Evolutionary conservation across 2,888 invertebrate genomes (phyloP).

Genomic region (Lottia scabra): DNA sequence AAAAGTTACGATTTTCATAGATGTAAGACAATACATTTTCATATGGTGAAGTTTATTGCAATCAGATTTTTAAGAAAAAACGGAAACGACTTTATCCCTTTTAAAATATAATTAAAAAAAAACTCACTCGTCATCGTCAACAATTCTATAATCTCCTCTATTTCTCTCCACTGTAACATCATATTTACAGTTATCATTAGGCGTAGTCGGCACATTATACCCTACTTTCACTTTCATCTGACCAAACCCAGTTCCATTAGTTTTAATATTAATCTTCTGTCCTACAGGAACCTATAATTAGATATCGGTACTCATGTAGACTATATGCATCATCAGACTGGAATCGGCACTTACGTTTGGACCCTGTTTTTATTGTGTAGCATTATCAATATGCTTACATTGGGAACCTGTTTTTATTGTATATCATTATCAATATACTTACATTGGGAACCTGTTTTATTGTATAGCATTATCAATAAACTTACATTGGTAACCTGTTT

Average conservation of each 20-base stretch:
- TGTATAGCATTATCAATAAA: not conserved
- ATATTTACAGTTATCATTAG: constrained; percentile 28
- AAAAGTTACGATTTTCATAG: too few species aligned
- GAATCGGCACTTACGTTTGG: constrained; percentile 29
- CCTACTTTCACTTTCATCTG: constrained; percentile 33
- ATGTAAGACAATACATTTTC: too few species aligned
- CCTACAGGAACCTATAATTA: constrained; percentile 30
- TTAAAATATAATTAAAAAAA: too few species aligned
- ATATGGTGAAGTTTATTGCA: too few species aligned
- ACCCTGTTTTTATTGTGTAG: constrained; percentile 20
- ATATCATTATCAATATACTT: constrained; percentile 22
- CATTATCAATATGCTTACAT: constrained; percentile 28
- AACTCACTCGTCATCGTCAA: too few species aligned
- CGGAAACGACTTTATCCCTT: too few species aligned
- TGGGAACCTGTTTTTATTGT: constrained; percentile 15
- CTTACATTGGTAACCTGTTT: constrained; percentile 26
- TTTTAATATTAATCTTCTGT: constrained; percentile 23
- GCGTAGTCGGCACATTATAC: constrained; percentile 31
- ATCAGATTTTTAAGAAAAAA: too few species aligned
- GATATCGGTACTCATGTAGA: too few species aligned
- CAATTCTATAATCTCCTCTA: not conserved
- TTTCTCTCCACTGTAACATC: constrained; percentile 18
- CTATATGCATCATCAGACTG: too few species aligned
- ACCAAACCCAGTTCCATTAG: constrained; percentile 30
- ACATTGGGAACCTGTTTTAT: too few species aligned